Conservation (phyloP, 2,888 invertebrate genomes). For the Gortyna flavago region DNA sequence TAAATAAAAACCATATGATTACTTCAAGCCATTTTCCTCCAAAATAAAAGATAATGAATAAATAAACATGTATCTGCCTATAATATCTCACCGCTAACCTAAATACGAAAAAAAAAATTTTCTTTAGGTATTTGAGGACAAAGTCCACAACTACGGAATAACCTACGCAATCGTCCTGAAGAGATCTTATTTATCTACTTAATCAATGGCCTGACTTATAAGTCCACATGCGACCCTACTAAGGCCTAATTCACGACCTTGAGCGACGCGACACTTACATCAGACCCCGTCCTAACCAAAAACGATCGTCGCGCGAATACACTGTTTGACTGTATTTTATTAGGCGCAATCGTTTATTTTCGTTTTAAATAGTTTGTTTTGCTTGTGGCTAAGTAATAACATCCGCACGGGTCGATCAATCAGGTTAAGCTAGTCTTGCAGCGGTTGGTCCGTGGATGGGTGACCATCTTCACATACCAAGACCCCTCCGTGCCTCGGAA, state of each 20-base stretch:
- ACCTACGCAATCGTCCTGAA: not conserved
- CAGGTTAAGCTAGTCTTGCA: no score
- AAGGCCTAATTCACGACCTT: not conserved
- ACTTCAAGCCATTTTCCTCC: not conserved
- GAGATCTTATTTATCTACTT: conserved; percentile 26
- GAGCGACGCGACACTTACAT: no score
- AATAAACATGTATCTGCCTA: conserved; percentile 5
- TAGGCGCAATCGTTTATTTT: not conserved
- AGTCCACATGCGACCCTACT: conserved; percentile 20
- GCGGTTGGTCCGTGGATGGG: no score
- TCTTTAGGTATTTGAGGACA: not conserved
- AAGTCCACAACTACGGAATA: not conserved
- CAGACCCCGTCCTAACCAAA: not conserved
- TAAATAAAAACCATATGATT: not conserved
- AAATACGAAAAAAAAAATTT: not conserved
- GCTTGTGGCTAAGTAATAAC: no score
- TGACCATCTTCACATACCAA: no score
- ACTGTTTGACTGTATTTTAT: not conserved
- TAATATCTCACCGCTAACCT: conserved; percentile 10
- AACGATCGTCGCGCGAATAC: not conserved
- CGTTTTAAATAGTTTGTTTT: no score
- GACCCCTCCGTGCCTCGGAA: no score
- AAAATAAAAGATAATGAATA: conserved; percentile 4
- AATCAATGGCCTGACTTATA: conserved; percentile 40
- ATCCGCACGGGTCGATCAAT: no score